These are phyloP conservation scores for Romanogobio albipinnatus DNA, from an alignment of 2,113 vertebrate genomes.

Conservation along the genomic window DNA sequence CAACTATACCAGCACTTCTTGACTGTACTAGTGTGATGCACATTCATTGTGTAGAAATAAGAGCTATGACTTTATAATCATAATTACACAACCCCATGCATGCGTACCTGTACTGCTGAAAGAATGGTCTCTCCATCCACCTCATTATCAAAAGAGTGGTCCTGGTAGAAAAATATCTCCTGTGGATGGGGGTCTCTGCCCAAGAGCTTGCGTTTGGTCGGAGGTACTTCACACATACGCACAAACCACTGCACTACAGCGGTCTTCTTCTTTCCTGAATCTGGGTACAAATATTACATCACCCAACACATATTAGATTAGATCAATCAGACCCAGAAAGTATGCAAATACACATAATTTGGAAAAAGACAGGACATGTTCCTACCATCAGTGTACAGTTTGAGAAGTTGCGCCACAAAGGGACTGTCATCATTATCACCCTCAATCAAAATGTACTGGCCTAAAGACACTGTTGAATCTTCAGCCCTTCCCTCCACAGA, in stretches of 20 bases:
- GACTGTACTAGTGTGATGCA: background rate
- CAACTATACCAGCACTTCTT: background rate
- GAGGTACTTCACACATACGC: conserved; percentile 81
- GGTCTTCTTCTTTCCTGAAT: conserved; percentile 71
- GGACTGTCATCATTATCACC: conserved; percentile 81
- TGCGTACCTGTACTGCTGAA: conserved; percentile 74
- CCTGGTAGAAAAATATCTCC: conserved; percentile 87
- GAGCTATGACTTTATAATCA: background rate
- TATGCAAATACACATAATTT: background rate
- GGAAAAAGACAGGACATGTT: background rate
- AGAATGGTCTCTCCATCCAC: conserved; percentile 85
- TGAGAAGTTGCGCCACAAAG: conserved; percentile 83
- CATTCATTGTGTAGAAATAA: background rate
- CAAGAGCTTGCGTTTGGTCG: conserved; percentile 76
- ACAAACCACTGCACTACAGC: conserved; percentile 90
- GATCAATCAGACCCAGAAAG: background rate
- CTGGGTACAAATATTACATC: conserved; percentile 62
- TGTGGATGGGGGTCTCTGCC: conserved; percentile 78
- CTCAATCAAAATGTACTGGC: conserved; percentile 87
- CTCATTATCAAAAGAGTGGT: conserved; percentile 75
- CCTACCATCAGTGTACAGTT: conserved; percentile 87
- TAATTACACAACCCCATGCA: background rate
- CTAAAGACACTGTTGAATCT: conserved; percentile 69
- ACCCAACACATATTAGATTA: background rate
- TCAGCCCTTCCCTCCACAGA: conserved; percentile 66